Conservation (phyloP, 1,140 invertebrate species). For the Drosophila orosa region DNA sequence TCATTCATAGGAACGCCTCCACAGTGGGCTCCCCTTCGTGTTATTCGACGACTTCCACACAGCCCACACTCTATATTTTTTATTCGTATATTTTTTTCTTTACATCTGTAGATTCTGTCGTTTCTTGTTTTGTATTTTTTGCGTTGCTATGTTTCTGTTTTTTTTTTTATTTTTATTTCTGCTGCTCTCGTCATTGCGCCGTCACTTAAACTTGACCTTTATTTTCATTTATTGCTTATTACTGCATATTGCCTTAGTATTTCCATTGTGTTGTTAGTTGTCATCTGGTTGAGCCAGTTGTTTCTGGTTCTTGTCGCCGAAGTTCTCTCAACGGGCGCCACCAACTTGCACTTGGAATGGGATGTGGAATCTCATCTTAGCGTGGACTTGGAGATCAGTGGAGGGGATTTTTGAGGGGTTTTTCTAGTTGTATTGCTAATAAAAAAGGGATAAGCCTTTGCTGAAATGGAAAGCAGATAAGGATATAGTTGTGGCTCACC, state of each 20-base stretch:
- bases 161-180: constrained; percentile 17
- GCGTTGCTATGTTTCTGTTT: constrained; percentile 13
- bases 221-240: constrained; percentile 75
- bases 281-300: constrained; percentile 48
- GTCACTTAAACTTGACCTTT: constrained; percentile 79
- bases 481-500: background rate
- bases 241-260: constrained; percentile 52
- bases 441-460: background rate
- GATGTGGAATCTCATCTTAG: background rate
- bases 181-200: constrained; percentile 32
- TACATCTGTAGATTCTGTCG: constrained; percentile 38
- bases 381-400: background rate
- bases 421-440: background rate
- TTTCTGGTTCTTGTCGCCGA: constrained; percentile 41
- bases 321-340: constrained; percentile 42
- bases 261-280: constrained; percentile 42
- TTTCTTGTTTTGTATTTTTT: constrained; percentile 8
- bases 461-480: no score
- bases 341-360: constrained; percentile 39
- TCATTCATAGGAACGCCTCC: constrained; percentile 46
- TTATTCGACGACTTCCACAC: constrained; percentile 17
- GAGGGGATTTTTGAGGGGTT: background rate
- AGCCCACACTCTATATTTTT: constrained; percentile 27
- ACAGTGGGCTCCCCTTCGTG: constrained; percentile 14
- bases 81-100: constrained; percentile 22